Evolutionary conservation across 2,797 vertebrate species (phyloP), one percentile per base, ranked within the genome.

Genomic region (Sternotherus odoratus): DNA sequence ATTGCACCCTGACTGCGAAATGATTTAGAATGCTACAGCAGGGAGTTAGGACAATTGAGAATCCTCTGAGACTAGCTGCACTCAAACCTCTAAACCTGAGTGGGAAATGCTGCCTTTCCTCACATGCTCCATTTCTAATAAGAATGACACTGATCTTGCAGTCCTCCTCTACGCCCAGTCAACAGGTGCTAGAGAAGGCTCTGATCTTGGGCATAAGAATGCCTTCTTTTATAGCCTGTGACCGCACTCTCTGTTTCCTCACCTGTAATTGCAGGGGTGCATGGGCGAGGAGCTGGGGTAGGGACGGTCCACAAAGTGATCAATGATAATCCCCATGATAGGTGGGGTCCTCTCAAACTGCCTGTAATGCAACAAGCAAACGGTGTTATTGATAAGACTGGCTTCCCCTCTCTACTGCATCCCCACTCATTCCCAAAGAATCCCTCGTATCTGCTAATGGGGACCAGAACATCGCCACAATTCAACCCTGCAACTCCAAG

Each of bases 281-380:
- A 99, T 98, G 97, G 98, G 98, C 93, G 98, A 98, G 95, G 98
- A 98, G 97, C 98, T 98, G 97, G 98, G 96, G 86, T 98, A 98
- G 93, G 99, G 99, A 96, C 99, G 98, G 97, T 99, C 99, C 98
- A 99, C 99, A 96, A 99, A 99, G 97, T 99, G 99, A 98, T 99
- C 99, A 97, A 99, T 99, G 87, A 99, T 99, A 98, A 99, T 99
- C 82, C 99, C 99, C 99, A 99, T 99, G 98, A 99, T 99, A 48
- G 99, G 99, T 93, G 98, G 99, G 6, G 99, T 99, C 96, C 99
- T 98, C 97, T 99, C 99, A 98, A 99, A 99, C 97, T 99, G 99
- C 97, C 99, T 99, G 98, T 91, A 98, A 98, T 86, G 96, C 95
- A 98, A 98, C 92, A 98, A 98, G 97, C 94, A 98, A 91, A 98